Percentiles rank a stretch among this genome's conserved stretches.
phyloP scores from a whole-genome alignment of 2,113 vertebrate genomes.

The Xenus cinereus region DNA sequence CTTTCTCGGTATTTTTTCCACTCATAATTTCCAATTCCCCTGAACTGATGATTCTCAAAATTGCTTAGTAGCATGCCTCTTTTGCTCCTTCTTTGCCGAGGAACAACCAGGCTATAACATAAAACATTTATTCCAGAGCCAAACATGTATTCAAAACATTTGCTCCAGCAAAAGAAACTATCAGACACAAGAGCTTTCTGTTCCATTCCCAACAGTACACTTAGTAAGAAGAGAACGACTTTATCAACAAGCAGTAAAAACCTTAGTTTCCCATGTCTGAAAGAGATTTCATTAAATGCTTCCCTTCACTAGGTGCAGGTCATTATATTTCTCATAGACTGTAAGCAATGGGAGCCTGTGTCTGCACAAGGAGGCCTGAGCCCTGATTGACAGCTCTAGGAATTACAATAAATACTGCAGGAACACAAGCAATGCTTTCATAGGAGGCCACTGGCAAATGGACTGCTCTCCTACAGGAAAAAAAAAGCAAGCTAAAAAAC shows the following conservation, averaged over 20 bases:
- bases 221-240: constrained; percentile 52
- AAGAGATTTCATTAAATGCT: constrained; percentile 65
- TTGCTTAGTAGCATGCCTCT: not conserved
- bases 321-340: constrained; percentile 51
- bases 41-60: not conserved
- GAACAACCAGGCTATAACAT: not conserved
- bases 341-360: constrained; percentile 39
- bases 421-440: not conserved
- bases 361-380: constrained; percentile 9
- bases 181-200: constrained; percentile 40
- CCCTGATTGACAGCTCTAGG: constrained; percentile 48
- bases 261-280: constrained; percentile 50
- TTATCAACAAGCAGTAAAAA: constrained; percentile 62
- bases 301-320: constrained; percentile 54
- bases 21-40: not conserved
- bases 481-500: no score
- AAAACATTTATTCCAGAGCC: constrained; percentile 39
- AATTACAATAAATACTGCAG: constrained; percentile 52
- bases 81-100: not conserved
- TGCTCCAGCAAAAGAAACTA: constrained; percentile 58
- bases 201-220: constrained; percentile 42
- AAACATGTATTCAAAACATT: constrained; percentile 55
- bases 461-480: not conserved
- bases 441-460: not conserved
- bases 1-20: not conserved